A percentile compares a stretch with the other conserved stretches of the same genome.
Conservation (phyloP, 2,113 vertebrate genomes). For the Ictalurus furcatus region DNA sequence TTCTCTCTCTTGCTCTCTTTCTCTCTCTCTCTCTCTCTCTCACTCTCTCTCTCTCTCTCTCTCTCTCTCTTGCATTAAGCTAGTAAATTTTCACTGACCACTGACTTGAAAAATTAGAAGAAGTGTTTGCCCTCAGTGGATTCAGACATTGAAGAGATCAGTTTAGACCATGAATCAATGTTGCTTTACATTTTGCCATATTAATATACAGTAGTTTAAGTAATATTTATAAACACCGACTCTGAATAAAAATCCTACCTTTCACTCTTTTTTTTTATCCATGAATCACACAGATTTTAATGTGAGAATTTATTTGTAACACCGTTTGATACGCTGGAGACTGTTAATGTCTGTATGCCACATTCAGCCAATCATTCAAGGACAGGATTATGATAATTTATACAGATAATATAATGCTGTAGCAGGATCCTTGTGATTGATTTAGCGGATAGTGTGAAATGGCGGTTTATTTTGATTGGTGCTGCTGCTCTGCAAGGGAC, state of each 20-base stretch:
- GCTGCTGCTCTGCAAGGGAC: neutral
- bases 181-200: neutral
- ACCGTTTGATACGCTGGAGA: neutral
- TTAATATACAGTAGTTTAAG: neutral
- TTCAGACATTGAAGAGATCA: neutral
- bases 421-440: conserved; percentile 23
- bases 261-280: neutral
- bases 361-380: conserved; percentile 11
- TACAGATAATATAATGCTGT: neutral
- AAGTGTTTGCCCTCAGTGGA: neutral
- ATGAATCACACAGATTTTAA: neutral
- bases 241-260: neutral
- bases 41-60: neutral
- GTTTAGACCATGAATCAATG: neutral
- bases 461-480: conserved; percentile 19
- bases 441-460: neutral
- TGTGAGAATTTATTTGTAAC: conserved; percentile 12
- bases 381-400: neutral
- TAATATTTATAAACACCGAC: neutral
- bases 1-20: neutral
- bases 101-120: neutral
- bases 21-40: neutral
- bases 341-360: conserved; percentile 25
- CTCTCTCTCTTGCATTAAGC: neutral
- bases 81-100: neutral